Percentiles rank a stretch among this genome's conserved stretches.
phyloP scores from a whole-genome alignment of 2,113 vertebrate species.

The Halcyon malimbica region DNA sequence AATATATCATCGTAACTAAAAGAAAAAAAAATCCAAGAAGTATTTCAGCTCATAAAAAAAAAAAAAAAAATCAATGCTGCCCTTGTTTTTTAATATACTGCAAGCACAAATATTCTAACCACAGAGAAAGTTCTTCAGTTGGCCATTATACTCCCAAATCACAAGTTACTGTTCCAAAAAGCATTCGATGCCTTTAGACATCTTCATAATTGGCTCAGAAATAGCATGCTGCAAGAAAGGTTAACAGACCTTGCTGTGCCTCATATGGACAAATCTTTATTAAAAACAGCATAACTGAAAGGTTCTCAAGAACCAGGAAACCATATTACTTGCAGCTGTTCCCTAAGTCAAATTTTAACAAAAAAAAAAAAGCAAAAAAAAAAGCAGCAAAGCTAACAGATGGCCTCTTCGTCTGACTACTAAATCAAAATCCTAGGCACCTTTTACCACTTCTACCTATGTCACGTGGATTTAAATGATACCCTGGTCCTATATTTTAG shows the following conservation, averaged over 20 bases:
- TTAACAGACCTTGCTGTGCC: conserved; percentile 63
- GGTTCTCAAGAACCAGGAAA: conserved; percentile 43
- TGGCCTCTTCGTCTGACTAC: neutral
- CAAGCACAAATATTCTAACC: conserved; percentile 38
- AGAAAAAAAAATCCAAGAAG: neutral
- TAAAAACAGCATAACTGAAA: conserved; percentile 38
- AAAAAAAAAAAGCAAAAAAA: neutral
- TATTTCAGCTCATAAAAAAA: neutral
- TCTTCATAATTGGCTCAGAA: conserved; percentile 68
- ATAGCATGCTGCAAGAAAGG: conserved; percentile 57
- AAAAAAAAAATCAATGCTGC: conserved; percentile 1
- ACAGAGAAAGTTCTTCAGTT: conserved; percentile 37
- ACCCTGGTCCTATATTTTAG: neutral
- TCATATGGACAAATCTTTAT: conserved; percentile 60
- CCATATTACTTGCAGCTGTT: conserved; percentile 14
- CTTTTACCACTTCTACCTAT: neutral
- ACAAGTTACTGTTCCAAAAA: conserved; percentile 56
- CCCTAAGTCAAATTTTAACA: neutral
- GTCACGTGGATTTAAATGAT: neutral
- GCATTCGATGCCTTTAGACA: conserved; percentile 62
- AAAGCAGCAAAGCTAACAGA: neutral
- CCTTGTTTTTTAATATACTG: conserved; percentile 52
- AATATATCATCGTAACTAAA: conserved; percentile 23
- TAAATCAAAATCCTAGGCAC: neutral
- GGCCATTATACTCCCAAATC: conserved; percentile 62